These are phyloP conservation scores for Zaprionus gabonicus DNA, from an alignment of 1,140 invertebrate genomes.

Conservation along the genomic window DNA sequence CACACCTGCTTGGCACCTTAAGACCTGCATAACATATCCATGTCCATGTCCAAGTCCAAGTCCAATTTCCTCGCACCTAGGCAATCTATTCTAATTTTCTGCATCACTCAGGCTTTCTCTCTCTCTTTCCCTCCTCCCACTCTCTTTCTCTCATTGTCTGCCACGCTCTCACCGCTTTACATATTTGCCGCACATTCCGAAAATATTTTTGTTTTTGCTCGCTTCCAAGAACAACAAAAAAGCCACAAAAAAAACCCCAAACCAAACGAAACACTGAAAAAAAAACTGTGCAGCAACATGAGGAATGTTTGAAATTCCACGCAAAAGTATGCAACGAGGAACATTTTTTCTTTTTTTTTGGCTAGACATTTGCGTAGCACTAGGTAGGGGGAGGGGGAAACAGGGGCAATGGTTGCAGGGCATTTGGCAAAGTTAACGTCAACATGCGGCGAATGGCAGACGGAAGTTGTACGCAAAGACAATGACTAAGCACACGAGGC, in stretches of 20 bases:
- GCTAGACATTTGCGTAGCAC: slow-evolving; percentile 62
- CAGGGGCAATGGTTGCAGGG: slow-evolving; percentile 15
- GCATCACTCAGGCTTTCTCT: slow-evolving; percentile 20
- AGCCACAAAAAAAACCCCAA: slow-evolving; percentile 22
- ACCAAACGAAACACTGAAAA: slow-evolving; percentile 14
- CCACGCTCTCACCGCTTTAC: slow-evolving; percentile 1
- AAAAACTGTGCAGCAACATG: slow-evolving; percentile 43
- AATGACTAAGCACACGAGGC: slow-evolving; percentile 64
- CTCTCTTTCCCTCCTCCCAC: neutral
- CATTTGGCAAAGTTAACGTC: slow-evolving; percentile 56
- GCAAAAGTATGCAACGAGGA: slow-evolving; percentile 61
- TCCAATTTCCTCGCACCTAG: slow-evolving; percentile 36
- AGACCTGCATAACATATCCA: slow-evolving; percentile 35
- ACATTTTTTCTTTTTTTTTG: slow-evolving; percentile 58
- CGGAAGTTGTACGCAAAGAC: slow-evolving; percentile 72
- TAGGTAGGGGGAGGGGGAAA: neutral
- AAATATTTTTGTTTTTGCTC: slow-evolving; percentile 64
- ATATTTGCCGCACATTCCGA: slow-evolving; percentile 53
- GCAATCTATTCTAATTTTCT: slow-evolving; percentile 55
- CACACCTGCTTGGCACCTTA: slow-evolving; percentile 13
- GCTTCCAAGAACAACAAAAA: slow-evolving; percentile 20
- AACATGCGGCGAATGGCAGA: slow-evolving; percentile 61
- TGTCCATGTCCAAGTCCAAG: slow-evolving; percentile 19
- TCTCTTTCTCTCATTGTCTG: neutral
- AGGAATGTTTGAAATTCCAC: slow-evolving; percentile 66